Base-by-base conservation (phyloP, 2,797 vertebrate species). In the Gastrophryne carolinensis region DNA sequence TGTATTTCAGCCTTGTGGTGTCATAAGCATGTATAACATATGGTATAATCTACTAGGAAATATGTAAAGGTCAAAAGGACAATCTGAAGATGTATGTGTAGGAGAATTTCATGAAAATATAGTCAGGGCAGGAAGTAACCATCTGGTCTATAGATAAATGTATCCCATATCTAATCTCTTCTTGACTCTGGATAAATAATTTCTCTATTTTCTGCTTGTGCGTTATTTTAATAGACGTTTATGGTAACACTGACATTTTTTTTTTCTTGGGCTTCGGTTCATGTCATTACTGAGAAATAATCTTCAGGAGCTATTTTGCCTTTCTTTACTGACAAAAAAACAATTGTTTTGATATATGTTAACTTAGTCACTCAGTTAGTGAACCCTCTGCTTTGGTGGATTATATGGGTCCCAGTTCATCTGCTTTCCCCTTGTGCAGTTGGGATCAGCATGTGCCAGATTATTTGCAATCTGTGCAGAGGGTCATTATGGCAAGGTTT, bases 321-420 rank as follows among this genome's bases (percentile, higher is more conserved):
- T 57, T 29, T 57, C 39, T 9, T 68, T 10, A 5, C 24, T 69
- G 66, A 11, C 6, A 67, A 68, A 68, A n/a, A 52, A 27, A 29
- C 32, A 19, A 57, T 69, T 69, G 35, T 69, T 69, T 41, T 69
- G 66, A 69, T 69, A 30, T 69, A 68, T 68, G 65, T 30, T 41
- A 69, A 56, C 35, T 11, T 41, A n/a, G n/a, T n/a, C n/a, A n/a
- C n/a, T n/a, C n/a, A n/a, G n/a, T n/a, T n/a, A n/a, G n/a, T n/a
- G n/a, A n/a, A n/a, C n/a, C n/a, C n/a, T n/a, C n/a, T n/a, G n/a
- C n/a, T n/a, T n/a, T n/a, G n/a, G n/a, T n/a, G n/a, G n/a, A n/a
- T n/a, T n/a, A n/a, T n/a, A n/a, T n/a, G n/a, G n/a, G n/a, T n/a
- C n/a, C n/a, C n/a, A n/a, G n/a, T n/a, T n/a, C n/a, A n/a, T n/a